A percentile compares a stretch with the other conserved stretches of the same genome.
Evolutionary conservation across 1,140 invertebrate species (phyloP).

Genomic region (Brachionus calyciflorus): DNA sequence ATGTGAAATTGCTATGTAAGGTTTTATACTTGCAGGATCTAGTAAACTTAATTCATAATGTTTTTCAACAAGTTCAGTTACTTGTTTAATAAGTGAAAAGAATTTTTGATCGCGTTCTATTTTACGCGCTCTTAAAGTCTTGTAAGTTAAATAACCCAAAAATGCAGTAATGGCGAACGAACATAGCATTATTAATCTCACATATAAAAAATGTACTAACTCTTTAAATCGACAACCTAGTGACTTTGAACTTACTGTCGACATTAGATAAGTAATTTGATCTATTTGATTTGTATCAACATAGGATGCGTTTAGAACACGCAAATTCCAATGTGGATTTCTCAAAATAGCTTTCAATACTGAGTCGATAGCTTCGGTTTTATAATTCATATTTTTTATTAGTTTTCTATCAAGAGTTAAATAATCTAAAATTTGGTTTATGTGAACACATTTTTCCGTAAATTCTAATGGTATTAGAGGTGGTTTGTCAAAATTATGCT

Average conservation of each 20-base stretch:
- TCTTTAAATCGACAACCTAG: conserved; percentile 20
- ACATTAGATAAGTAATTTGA: conserved; percentile 18
- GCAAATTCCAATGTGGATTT: conserved; percentile 40
- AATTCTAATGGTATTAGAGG: neutral
- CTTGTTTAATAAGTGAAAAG: conserved; percentile 31
- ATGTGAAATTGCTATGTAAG: conserved; percentile 38
- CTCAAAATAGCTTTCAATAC: neutral
- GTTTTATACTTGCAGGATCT: conserved; percentile 10
- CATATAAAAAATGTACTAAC: conserved; percentile 28
- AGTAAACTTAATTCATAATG: conserved; percentile 19
- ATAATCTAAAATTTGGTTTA: conserved; percentile 20
- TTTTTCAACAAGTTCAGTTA: conserved; percentile 39
- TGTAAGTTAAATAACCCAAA: neutral
- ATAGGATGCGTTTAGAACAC: conserved; percentile 3
- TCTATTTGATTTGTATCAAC: conserved; percentile 22
- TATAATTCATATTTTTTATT: neutral
- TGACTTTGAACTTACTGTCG: conserved; percentile 12
- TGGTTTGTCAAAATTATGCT: neutral
- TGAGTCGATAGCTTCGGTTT: neutral
- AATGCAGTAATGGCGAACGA: neutral
- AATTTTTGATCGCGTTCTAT: conserved; percentile 17
- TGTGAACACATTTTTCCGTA: conserved; percentile 41
- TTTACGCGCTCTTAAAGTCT: neutral
- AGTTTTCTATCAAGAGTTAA: neutral
- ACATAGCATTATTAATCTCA: neutral